Conservation (phyloP, 2,113 vertebrate genomes). For the Dendrocopos noguchii region DNA sequence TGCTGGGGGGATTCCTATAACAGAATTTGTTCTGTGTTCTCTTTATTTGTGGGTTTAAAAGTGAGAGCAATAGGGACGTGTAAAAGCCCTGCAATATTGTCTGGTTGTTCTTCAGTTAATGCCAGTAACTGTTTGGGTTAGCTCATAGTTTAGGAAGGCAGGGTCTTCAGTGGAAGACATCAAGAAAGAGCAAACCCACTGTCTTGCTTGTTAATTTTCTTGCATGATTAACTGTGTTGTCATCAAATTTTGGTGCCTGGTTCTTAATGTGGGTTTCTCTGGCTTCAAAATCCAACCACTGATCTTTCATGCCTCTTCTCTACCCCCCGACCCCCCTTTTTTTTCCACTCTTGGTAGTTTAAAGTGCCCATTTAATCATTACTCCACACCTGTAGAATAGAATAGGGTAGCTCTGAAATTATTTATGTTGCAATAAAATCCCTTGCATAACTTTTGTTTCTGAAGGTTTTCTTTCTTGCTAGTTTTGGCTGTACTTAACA, state of each 20-base stretch:
- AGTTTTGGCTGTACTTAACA: neutral
- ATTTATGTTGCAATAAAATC: neutral
- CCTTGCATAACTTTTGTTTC: neutral
- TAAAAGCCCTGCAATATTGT: neutral
- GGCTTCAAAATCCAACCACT: neutral
- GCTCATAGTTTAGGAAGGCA: neutral
- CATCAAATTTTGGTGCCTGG: neutral
- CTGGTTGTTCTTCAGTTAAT: neutral
- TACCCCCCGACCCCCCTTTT: neutral
- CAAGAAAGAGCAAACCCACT: neutral
- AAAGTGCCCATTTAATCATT: neutral
- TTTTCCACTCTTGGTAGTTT: neutral
- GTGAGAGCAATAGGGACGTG: neutral
- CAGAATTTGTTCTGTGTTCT: neutral
- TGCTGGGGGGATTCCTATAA: neutral
- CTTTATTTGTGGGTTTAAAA: neutral
- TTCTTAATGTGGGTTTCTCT: neutral
- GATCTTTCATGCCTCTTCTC: neutral
- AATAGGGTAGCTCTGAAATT: neutral
- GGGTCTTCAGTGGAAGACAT: neutral
- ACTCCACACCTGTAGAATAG: neutral
- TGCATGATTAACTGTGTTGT: neutral
- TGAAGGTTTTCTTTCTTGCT: neutral
- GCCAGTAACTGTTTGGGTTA: neutral
- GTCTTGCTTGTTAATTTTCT: neutral